Conservation (phyloP, 2,888 invertebrate genomes). For the Aspidapion aeneum region DNA sequence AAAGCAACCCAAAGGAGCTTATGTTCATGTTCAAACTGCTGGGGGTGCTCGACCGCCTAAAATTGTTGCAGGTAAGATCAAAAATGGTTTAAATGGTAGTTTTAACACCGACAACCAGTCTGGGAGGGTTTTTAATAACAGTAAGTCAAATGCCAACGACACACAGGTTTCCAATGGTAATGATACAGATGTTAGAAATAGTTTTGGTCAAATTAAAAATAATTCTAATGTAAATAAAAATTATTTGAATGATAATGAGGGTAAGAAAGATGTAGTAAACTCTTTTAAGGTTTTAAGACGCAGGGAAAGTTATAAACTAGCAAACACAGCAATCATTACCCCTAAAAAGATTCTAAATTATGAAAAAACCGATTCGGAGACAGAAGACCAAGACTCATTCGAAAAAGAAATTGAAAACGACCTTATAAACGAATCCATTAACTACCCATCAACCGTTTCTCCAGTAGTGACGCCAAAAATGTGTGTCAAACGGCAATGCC, state of each 20-base stretch:
- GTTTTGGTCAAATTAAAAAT: neutral
- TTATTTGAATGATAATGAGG: neutral
- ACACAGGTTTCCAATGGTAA: neutral
- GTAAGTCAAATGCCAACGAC: neutral
- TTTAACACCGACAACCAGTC: constrained; percentile 13
- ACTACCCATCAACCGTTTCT: constrained; percentile 63
- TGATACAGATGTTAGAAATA: neutral
- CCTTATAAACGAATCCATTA: constrained; percentile 64
- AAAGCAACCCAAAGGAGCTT: constrained; percentile 54
- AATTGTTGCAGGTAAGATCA: constrained; percentile 67
- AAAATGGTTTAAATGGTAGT: neutral
- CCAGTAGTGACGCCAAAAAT: constrained; percentile 55
- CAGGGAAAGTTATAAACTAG: constrained; percentile 81
- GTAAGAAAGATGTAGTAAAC: constrained; percentile 14
- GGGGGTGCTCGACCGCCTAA: constrained; percentile 56
- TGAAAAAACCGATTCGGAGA: constrained; percentile 39
- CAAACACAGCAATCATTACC: constrained; percentile 62
- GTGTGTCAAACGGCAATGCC: constrained; percentile 43
- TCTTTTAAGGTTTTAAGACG: constrained; percentile 51
- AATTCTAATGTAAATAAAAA: neutral
- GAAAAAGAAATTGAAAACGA: constrained; percentile 61
- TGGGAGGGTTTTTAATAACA: neutral
- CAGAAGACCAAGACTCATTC: constrained; percentile 40
- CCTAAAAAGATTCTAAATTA: constrained; percentile 59
- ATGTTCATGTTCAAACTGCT: constrained; percentile 68